Conservation (phyloP, 1,140 invertebrate genomes). For the Ceratosolen solmsi region DNA sequence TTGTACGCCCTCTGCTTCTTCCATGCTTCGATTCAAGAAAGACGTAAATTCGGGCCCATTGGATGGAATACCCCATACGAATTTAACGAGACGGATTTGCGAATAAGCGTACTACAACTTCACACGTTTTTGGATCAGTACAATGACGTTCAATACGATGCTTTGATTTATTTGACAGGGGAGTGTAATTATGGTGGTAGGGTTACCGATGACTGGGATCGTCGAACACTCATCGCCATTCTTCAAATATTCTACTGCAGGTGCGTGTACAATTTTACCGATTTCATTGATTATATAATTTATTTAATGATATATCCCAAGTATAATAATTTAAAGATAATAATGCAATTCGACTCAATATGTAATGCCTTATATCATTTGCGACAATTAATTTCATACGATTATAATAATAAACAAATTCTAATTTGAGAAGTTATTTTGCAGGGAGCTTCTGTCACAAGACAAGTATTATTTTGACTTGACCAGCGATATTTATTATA, state of each 20-base stretch:
- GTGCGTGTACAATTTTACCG: constrained; percentile 56
- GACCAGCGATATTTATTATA: constrained; percentile 78
- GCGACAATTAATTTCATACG: too few species aligned
- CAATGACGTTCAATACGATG: constrained; percentile 89
- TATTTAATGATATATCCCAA: too few species aligned
- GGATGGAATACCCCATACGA: constrained; percentile 97
- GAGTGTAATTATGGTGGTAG: constrained; percentile 98
- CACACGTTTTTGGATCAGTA: constrained; percentile 92
- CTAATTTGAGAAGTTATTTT: too few species aligned
- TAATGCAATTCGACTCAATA: too few species aligned
- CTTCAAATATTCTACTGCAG: constrained; percentile 86
- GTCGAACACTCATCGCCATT: constrained; percentile 88
- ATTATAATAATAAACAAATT: too few species aligned
- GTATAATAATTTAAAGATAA: too few species aligned
- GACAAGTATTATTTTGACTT: constrained; percentile 69
- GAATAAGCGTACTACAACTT: constrained; percentile 90
- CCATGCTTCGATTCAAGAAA: constrained; percentile 93
- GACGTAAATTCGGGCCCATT: constrained; percentile 92
- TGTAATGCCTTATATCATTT: too few species aligned
- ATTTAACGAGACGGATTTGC: constrained; percentile 95
- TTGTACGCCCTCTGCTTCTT: constrained; percentile 95
- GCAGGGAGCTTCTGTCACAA: constrained; percentile 61
- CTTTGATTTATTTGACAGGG: constrained; percentile 91
- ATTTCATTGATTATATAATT: too few species aligned
- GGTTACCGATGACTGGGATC: constrained; percentile 96